Conservation (phyloP, 1,140 invertebrate genomes). For the Tigriopus japonicus region DNA sequence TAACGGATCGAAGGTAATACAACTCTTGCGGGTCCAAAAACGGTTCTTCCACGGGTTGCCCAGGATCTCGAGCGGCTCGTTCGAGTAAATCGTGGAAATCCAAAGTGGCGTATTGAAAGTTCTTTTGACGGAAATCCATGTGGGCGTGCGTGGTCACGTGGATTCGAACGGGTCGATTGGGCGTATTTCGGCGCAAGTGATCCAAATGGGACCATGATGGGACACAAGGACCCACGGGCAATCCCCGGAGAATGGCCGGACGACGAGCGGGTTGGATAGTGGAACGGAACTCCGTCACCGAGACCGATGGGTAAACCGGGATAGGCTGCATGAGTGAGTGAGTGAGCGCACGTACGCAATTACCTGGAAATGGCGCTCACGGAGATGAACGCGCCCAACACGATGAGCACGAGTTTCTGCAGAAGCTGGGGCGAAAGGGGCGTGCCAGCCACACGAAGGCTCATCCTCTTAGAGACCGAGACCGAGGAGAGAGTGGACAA, state of each 20-base stretch:
- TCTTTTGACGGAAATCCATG: background rate
- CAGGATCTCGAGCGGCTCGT: background rate
- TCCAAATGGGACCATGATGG: background rate
- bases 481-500: too few species aligned
- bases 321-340: too few species aligned
- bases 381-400: too few species aligned
- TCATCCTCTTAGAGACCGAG: too few species aligned
- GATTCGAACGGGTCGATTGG: background rate
- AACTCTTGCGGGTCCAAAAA: constrained; percentile 21
- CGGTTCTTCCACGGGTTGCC: background rate
- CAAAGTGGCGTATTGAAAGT: background rate
- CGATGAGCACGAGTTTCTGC: too few species aligned
- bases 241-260: background rate
- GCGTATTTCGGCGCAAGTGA: background rate
- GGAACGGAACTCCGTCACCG: too few species aligned
- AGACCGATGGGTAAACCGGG: too few species aligned
- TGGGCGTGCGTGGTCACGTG: background rate
- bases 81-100: background rate
- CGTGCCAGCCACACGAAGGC: too few species aligned
- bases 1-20: constrained; percentile 36
- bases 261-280: background rate
- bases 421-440: too few species aligned
- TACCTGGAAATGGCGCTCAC: too few species aligned
- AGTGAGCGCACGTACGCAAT: too few species aligned
- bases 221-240: background rate